These are phyloP conservation scores for Parotocinclus haroldoi DNA, from an alignment of 2,797 vertebrate genomes.

Conservation along the genomic window DNA sequence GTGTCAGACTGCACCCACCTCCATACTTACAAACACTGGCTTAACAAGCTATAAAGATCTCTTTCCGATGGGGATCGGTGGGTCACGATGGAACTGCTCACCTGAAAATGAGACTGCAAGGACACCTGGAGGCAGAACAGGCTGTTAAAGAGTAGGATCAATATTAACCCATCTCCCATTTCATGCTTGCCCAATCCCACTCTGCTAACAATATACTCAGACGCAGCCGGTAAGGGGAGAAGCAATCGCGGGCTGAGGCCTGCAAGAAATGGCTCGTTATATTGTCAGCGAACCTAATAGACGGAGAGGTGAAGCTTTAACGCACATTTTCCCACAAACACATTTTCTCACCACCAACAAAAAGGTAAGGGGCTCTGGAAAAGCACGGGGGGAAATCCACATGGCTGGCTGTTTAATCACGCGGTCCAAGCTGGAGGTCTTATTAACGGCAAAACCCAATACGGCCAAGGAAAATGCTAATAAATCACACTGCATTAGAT, in stretches of 20 bases:
- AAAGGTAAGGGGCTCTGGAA: conserved; percentile 11
- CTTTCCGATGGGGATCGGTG: conserved; percentile 46
- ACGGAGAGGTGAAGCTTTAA: conserved; percentile 71
- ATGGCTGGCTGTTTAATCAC: not conserved
- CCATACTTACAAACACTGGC: not conserved
- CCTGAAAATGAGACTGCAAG: conserved; percentile 83
- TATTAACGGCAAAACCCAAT: conserved; percentile 26
- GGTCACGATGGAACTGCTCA: conserved; percentile 69
- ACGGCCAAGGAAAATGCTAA: conserved; percentile 22
- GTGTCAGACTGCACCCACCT: not conserved
- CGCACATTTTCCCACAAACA: conserved; percentile 35
- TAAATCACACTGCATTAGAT: conserved; percentile 37
- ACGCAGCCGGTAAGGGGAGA: conserved; percentile 79
- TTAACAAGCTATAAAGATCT: conserved; percentile 63
- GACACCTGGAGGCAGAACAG: conserved; percentile 88
- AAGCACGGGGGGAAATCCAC: conserved; percentile 8
- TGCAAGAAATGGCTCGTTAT: conserved; percentile 86
- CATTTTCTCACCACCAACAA: conserved; percentile 19
- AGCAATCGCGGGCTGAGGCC: conserved; percentile 85
- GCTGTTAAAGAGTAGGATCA: conserved; percentile 92
- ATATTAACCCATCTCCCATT: conserved; percentile 98
- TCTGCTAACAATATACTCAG: conserved; percentile 90
- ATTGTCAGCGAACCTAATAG: conserved; percentile 92
- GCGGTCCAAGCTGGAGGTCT: conserved; percentile 11
- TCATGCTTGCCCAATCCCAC: conserved; percentile 98